Conservation (phyloP, 2,797 vertebrate genomes). For the Anomalospiza imberbis region DNA sequence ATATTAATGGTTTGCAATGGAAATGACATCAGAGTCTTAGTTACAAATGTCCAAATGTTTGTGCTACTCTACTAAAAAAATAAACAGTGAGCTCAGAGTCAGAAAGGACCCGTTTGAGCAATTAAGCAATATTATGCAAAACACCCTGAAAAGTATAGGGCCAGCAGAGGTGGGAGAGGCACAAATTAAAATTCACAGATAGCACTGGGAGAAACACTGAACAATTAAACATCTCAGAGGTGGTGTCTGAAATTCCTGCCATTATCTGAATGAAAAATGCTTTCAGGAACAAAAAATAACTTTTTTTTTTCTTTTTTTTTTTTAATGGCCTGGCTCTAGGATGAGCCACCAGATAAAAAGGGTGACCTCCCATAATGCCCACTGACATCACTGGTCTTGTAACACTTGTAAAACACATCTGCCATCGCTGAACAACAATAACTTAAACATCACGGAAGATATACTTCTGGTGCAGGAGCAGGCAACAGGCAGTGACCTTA, state of each 20-base stretch:
- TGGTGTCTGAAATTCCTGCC: slow-evolving; percentile 8
- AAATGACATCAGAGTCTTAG: slow-evolving; percentile 17
- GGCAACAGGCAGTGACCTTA: background rate
- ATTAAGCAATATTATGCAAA: background rate
- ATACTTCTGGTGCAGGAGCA: background rate
- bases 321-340: background rate
- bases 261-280: background rate
- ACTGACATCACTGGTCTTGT: slow-evolving; percentile 20
- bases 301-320: background rate
- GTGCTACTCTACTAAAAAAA: slow-evolving; percentile 30
- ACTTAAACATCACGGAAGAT: background rate
- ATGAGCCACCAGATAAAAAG: background rate
- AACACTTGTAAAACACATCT: background rate
- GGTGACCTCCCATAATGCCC: background rate
- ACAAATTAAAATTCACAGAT: slow-evolving; percentile 39
- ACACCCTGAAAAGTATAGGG: background rate
- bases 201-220: background rate
- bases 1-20: slow-evolving; percentile 35
- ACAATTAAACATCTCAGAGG: slow-evolving; percentile 16
- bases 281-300: background rate
- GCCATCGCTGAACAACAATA: background rate
- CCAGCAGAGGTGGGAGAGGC: slow-evolving; percentile 3
- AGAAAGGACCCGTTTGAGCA: background rate
- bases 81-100: slow-evolving; percentile 34
- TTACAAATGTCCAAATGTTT: slow-evolving; percentile 41